phyloP scores from a whole-genome alignment of 2,888 invertebrate species.

The Drosophila emarginata region DNA sequence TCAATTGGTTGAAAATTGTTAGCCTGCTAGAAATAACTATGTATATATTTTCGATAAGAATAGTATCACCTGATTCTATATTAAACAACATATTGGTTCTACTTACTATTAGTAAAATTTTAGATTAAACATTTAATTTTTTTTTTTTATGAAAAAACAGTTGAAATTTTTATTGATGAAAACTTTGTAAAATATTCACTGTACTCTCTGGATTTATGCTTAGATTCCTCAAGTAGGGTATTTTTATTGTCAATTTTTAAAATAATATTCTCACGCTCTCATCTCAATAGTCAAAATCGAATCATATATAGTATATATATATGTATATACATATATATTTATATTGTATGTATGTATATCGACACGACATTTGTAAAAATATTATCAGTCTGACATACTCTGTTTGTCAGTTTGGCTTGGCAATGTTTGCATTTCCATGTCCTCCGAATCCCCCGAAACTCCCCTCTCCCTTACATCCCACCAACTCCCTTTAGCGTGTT shows the following conservation, averaged over 20 bases:
- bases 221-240: too few species aligned
- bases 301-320: slow-evolving; percentile 24
- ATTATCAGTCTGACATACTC: slow-evolving; percentile 59
- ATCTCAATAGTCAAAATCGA: slow-evolving; percentile 20
- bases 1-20: neutral
- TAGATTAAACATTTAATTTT: too few species aligned
- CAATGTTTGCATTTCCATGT: slow-evolving; percentile 62
- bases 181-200: too few species aligned
- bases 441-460: slow-evolving; percentile 28
- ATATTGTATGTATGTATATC: slow-evolving; percentile 15
- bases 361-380: slow-evolving; percentile 53
- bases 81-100: too few species aligned
- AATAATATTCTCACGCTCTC: neutral
- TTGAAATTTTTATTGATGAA: too few species aligned
- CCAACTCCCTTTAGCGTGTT: neutral
- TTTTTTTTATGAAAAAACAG: too few species aligned
- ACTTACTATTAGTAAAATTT: too few species aligned
- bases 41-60: too few species aligned
- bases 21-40: too few species aligned
- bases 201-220: too few species aligned
- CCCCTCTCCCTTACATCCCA: neutral
- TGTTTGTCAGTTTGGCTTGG: slow-evolving; percentile 47
- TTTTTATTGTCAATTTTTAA: too few species aligned
- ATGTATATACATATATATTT: slow-evolving; percentile 17
- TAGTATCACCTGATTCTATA: too few species aligned